phyloP scores from a whole-genome alignment of 2,113 vertebrate genomes.

The Caretta caretta region DNA sequence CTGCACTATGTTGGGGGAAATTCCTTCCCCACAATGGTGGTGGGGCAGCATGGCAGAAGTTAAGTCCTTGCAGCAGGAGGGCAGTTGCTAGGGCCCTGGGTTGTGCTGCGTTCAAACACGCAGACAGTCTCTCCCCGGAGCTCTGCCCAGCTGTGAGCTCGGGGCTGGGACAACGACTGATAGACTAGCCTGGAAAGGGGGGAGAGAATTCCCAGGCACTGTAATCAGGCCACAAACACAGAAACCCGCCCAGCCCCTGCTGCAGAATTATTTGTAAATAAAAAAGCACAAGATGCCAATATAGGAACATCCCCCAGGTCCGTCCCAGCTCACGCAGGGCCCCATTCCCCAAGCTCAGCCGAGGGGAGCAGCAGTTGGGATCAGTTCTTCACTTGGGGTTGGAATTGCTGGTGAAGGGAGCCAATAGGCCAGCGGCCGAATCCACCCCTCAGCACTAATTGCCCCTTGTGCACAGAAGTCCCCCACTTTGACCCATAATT shows the following conservation, averaged over 20 bases:
- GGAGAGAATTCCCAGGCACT: conserved; percentile 18
- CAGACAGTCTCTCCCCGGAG: conserved; percentile 80
- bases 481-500: not conserved
- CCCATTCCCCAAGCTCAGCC: rapidly evolving
- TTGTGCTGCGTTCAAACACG: conserved; percentile 75
- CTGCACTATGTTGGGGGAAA: too few species aligned
- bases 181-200: conserved; percentile 12
- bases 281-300: not conserved
- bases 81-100: conserved; percentile 77
- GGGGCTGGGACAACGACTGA: conserved; percentile 55
- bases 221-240: conserved; percentile 33
- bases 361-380: not conserved
- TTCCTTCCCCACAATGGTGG: too few species aligned
- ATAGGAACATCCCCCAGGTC: not conserved
- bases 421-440: rapidly evolving
- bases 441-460: rapidly evolving
- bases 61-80: not conserved
- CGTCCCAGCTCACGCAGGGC: not conserved
- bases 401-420: not conserved
- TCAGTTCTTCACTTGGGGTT: rapidly evolving
- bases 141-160: conserved; percentile 88
- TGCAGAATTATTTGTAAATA: not conserved
- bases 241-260: not conserved
- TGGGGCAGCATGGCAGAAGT: too few species aligned
- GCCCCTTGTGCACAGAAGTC: rapidly evolving